Evolutionary conservation across 2,888 invertebrate species (phyloP).

Genomic region (Troides helena): DNA sequence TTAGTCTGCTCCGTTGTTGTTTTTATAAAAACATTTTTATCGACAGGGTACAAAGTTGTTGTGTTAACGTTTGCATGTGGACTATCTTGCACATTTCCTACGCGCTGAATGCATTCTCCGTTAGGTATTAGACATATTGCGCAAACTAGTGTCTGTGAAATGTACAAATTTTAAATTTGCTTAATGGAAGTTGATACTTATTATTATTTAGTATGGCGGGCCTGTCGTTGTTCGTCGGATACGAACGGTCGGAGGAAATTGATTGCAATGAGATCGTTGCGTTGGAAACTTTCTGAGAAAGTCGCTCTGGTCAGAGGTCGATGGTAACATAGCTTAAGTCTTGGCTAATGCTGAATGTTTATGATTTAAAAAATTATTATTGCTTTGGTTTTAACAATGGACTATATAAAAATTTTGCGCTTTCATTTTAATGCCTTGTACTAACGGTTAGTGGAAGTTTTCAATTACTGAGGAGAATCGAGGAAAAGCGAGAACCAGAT

Average conservation of each 20-base stretch:
- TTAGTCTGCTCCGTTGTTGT: conserved; percentile 17
- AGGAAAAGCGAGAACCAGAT: too few relatives aligned
- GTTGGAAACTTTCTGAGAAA: conserved; percentile 23
- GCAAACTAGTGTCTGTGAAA: conserved; percentile 13
- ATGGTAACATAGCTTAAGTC: not conserved
- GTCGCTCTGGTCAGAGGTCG: conserved; percentile 10
- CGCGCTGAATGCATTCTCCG: conserved; percentile 35
- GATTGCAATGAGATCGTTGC: conserved; percentile 31
- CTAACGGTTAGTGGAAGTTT: too few relatives aligned
- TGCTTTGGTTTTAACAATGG: too few relatives aligned
- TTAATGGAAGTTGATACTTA: too few relatives aligned
- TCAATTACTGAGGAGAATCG: too few relatives aligned
- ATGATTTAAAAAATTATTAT: not conserved
- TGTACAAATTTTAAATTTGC: too few relatives aligned
- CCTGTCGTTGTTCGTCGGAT: too few relatives aligned
- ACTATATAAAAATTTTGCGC: too few relatives aligned
- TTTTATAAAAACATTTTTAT: conserved; percentile 35
- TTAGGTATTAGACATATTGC: conserved; percentile 1
- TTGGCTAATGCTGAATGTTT: not conserved
- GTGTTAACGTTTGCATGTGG: conserved; percentile 44
- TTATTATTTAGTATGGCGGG: too few relatives aligned
- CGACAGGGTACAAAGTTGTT: conserved; percentile 60
- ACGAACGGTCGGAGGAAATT: not conserved
- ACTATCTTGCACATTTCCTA: conserved; percentile 44
- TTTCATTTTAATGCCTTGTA: too few relatives aligned